Evolutionary conservation across 2,113 vertebrate genomes (phyloP).

Genomic region (Zosterops japonicus): DNA sequence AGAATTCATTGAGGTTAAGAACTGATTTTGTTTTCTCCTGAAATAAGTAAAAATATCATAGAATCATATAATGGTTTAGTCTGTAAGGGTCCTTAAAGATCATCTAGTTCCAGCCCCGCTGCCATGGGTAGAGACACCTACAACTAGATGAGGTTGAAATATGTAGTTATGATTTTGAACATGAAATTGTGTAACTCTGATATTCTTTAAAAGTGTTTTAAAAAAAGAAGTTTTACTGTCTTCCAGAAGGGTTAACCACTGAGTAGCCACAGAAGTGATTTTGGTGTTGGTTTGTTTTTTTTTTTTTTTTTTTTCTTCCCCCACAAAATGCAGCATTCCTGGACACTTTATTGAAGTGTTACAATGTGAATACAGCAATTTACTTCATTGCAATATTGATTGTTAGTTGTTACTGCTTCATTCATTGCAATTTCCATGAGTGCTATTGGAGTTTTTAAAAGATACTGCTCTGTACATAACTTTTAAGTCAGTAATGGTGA

Average conservation of each 20-base stretch:
- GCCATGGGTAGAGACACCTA: background rate
- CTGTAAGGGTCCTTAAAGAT: background rate
- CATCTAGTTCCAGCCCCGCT: background rate
- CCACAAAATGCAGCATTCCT: background rate
- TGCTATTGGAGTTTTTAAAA: slow-evolving; percentile 26
- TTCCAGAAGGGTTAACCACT: background rate
- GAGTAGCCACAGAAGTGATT: background rate
- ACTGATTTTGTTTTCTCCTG: background rate
- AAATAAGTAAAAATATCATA: background rate
- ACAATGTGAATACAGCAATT: slow-evolving; percentile 19
- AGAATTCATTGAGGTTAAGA: background rate
- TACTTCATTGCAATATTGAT: slow-evolving; percentile 52
- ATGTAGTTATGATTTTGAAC: background rate
- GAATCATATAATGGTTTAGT: background rate
- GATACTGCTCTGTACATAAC: background rate
- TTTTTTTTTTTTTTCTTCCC: background rate
- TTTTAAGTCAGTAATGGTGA: slow-evolving; percentile 35
- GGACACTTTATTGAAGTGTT: background rate
- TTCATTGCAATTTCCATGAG: background rate
- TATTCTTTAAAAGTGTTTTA: background rate
- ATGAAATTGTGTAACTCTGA: background rate
- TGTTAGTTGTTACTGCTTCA: background rate
- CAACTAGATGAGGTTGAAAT: background rate
- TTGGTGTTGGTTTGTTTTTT: background rate
- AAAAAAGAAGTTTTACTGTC: background rate